Percentiles rank a stretch among this genome's conserved stretches.
These are phyloP conservation scores for Decapterus maruadsi DNA, from an alignment of 2,797 vertebrate genomes.

Conservation along the genomic window DNA sequence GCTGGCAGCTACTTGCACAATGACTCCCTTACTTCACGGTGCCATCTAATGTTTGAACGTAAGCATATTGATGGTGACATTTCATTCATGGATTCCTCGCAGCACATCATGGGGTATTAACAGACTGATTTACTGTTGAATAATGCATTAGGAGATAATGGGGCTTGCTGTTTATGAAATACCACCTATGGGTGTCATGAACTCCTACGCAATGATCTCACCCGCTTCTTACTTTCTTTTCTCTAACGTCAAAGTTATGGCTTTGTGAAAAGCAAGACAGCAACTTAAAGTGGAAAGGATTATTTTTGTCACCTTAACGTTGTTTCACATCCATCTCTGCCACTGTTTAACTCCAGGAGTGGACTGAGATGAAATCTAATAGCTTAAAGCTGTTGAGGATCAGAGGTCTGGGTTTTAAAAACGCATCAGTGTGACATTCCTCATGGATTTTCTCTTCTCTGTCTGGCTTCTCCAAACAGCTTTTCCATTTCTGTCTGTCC, in stretches of 20 bases:
- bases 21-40: conserved; percentile 33
- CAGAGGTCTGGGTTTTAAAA: conserved; percentile 25
- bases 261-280: conserved; percentile 4
- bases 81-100: conserved; percentile 39
- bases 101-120: conserved; percentile 41
- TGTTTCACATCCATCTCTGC: conserved; percentile 37
- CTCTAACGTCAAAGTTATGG: conserved; percentile 14
- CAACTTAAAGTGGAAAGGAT: not conserved
- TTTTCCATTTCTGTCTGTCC: conserved; percentile 33
- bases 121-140: conserved; percentile 56
- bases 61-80: conserved; percentile 53
- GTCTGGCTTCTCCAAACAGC: not conserved
- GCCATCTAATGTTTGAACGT: conserved; percentile 33
- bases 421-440: conserved; percentile 30
- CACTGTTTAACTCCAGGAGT: conserved; percentile 20
- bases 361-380: conserved; percentile 38
- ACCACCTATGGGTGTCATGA: conserved; percentile 28
- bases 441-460: conserved; percentile 31
- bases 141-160: conserved; percentile 54
- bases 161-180: conserved; percentile 20
- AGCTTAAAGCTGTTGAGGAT: conserved; percentile 29
- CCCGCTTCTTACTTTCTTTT: conserved; percentile 21
- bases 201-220: conserved; percentile 9
- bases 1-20: conserved; percentile 32
- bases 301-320: not conserved